Conservation (phyloP, 2,113 vertebrate genomes). For the Gnathonemus echidnorhynchus region DNA sequence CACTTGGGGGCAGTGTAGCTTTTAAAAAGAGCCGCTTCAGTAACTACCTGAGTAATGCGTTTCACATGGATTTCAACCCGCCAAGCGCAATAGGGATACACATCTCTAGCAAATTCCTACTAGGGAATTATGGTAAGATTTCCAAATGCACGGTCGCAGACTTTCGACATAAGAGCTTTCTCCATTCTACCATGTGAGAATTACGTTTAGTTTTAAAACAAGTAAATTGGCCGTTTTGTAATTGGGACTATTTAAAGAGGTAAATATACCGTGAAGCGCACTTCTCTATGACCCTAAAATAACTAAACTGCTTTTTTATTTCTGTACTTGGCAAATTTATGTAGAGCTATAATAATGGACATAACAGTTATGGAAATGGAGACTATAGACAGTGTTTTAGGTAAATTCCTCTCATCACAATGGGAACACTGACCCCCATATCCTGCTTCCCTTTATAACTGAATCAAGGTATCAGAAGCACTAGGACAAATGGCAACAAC, state of each 20-base stretch:
- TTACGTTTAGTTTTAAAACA: background rate
- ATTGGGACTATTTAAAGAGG: conserved; percentile 8
- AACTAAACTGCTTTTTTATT: background rate
- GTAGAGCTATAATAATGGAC: background rate
- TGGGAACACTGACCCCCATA: background rate
- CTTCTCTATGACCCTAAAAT: background rate
- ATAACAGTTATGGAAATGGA: background rate
- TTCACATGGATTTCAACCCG: background rate
- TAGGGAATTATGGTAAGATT: background rate
- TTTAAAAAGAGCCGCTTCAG: background rate
- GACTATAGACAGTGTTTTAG: background rate
- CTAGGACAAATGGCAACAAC: background rate
- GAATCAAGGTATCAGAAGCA: background rate
- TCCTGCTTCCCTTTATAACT: background rate
- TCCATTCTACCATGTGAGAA: background rate
- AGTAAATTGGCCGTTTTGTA: background rate
- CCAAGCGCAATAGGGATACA: background rate
- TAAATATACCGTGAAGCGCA: conserved; percentile 8
- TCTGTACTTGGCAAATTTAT: background rate
- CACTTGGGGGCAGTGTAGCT: conserved; percentile 48
- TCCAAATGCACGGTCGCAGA: background rate
- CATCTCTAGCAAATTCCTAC: background rate
- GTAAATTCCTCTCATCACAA: background rate
- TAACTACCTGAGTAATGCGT: background rate
- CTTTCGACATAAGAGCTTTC: background rate